A percentile compares a stretch with the other conserved stretches of the same genome.
These are phyloP conservation scores for Sprattus sprattus DNA, from an alignment of 2,113 vertebrate genomes.

Conservation along the genomic window DNA sequence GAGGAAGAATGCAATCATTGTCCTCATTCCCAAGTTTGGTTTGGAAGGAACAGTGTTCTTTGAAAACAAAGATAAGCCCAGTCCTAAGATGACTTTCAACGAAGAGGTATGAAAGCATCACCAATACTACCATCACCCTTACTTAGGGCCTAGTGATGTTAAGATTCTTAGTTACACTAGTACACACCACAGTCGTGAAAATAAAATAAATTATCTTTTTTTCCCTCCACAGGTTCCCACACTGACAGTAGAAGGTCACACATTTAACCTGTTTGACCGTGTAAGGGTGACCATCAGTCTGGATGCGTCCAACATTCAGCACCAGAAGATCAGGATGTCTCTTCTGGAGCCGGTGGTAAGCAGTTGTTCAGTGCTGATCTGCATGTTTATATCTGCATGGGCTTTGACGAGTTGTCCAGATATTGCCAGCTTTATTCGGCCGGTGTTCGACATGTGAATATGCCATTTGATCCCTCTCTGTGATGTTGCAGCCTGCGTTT, in stretches of 20 bases:
- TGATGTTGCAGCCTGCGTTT: not conserved
- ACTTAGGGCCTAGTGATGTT: no score
- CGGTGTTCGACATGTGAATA: not conserved
- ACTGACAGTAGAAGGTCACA: slow-evolving; percentile 83
- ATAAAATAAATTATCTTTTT: not conserved
- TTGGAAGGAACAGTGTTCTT: slow-evolving; percentile 97
- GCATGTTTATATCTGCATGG: not conserved
- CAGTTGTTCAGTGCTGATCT: not conserved
- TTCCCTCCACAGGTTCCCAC: slow-evolving; percentile 73
- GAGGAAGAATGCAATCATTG: slow-evolving; percentile 93
- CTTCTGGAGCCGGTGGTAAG: slow-evolving; percentile 90
- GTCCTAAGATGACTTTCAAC: slow-evolving; percentile 77
- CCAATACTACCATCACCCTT: no score
- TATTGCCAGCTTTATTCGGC: not conserved
- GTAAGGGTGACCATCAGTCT: slow-evolving; percentile 90
- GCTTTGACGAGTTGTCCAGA: not conserved
- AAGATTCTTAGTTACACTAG: not conserved
- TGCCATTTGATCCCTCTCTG: not conserved
- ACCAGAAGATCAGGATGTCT: slow-evolving; percentile 96
- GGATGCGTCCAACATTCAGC: slow-evolving; percentile 92
- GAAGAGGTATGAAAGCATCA: slow-evolving; percentile 75
- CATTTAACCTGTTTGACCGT: slow-evolving; percentile 85
- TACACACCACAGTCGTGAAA: not conserved
- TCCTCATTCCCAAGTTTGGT: slow-evolving; percentile 94
- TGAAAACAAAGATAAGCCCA: slow-evolving; percentile 82